A percentile compares a stretch with the other conserved stretches of the same genome.
Evolutionary conservation across 2,113 vertebrate genomes (phyloP).

Genomic region (Eulacestoma nigropectus): DNA sequence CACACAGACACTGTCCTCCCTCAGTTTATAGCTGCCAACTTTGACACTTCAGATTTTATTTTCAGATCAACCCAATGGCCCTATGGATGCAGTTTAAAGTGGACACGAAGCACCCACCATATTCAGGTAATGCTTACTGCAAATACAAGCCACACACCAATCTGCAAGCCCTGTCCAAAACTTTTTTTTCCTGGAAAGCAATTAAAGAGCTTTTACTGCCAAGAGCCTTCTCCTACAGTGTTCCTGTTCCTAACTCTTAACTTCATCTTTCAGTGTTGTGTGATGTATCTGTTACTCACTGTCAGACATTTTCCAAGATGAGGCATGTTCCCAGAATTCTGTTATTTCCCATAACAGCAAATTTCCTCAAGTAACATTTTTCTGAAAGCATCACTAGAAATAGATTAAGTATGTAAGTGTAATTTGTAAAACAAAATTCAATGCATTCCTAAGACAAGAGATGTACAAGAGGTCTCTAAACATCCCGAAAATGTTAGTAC

Average conservation of each 20-base stretch:
- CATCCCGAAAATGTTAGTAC: not conserved
- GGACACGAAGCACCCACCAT: not conserved
- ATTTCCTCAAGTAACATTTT: not conserved
- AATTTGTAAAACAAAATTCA: not conserved
- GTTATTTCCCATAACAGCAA: not conserved
- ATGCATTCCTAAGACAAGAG: not conserved
- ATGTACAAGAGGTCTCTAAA: not conserved
- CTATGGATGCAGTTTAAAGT: not conserved
- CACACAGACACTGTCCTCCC: not conserved
- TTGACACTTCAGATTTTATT: not conserved
- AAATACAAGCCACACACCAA: not conserved
- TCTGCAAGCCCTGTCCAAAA: not conserved
- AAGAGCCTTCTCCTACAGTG: not conserved
- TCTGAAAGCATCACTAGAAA: not conserved
- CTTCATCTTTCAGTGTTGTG: not conserved
- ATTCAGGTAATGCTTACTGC: not conserved
- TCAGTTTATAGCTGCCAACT: not conserved
- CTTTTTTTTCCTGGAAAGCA: not conserved
- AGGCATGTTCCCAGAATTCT: not conserved
- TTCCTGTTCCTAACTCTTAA: not conserved
- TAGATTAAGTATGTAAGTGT: not conserved
- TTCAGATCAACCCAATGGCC: not conserved
- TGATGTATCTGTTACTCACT: not conserved
- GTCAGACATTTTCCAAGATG: not conserved
- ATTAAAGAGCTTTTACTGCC: not conserved